Conservation (phyloP, 2,797 vertebrate species). For the Agapornis canus region DNA sequence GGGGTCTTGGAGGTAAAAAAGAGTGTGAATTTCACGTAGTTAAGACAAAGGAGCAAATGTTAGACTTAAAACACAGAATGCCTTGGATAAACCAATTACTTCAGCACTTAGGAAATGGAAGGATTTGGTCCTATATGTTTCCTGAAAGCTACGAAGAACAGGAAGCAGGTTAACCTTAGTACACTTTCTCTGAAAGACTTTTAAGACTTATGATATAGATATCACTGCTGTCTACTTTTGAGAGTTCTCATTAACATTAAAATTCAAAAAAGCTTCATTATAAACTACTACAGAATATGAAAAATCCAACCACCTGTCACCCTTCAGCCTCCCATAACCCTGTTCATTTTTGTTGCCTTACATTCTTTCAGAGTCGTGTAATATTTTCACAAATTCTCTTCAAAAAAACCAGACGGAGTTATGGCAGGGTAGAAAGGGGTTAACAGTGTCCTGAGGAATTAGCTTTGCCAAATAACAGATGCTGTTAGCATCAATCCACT, state of each 20-base stretch:
- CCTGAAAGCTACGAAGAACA: not conserved
- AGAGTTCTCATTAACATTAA: not conserved
- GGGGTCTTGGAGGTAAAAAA: not conserved
- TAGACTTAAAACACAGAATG: not conserved
- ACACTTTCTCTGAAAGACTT: not conserved
- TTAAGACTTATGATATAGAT: not conserved
- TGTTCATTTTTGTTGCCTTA: not conserved
- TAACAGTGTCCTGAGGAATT: slow-evolving; percentile 9
- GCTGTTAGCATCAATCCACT: slow-evolving; percentile 3
- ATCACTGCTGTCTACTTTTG: not conserved
- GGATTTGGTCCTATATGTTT: not conserved
- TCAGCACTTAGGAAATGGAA: not conserved
- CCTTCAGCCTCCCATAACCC: not conserved
- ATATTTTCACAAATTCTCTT: not conserved
- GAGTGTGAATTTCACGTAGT: not conserved
- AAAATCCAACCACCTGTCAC: not conserved
- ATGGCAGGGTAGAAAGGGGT: not conserved
- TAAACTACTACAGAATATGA: not conserved
- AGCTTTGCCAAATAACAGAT: slow-evolving; percentile 6
- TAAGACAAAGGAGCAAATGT: not conserved
- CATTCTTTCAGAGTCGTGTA: not conserved
- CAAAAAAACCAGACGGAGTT: not conserved
- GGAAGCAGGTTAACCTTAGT: not conserved
- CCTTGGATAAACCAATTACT: not conserved
- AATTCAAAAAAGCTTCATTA: not conserved